Percentiles rank a stretch among this genome's conserved stretches.
These are phyloP conservation scores for Todiramphus saurophagus DNA, from an alignment of 2,113 vertebrate genomes.

Conservation along the genomic window DNA sequence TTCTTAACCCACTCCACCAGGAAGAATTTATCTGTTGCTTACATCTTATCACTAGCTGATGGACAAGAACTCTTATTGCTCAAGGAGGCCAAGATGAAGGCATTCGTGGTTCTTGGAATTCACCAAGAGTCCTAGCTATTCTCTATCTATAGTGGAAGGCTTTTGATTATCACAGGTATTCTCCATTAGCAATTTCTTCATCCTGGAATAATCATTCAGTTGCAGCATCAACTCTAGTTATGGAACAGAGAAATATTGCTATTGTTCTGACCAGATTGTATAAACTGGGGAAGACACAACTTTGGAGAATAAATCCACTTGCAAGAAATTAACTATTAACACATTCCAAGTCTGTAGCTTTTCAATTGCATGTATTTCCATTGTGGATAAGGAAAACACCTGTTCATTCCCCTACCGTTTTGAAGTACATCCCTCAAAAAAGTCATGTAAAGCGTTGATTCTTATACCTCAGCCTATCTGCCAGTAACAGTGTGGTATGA, in stretches of 20 bases:
- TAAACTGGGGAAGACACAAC: not conserved
- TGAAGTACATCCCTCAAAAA: not conserved
- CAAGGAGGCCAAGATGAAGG: not conserved
- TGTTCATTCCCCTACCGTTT: not conserved
- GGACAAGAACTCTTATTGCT: not conserved
- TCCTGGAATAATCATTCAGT: not conserved
- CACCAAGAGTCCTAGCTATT: not conserved
- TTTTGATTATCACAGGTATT: not conserved
- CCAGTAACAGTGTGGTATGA: fast-evolving
- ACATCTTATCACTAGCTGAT: not conserved
- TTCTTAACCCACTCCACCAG: not conserved
- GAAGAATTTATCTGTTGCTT: not conserved
- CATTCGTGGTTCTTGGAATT: not conserved
- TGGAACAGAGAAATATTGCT: fast-evolving
- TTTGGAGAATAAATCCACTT: not conserved
- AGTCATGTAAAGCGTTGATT: not conserved
- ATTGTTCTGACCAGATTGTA: not conserved
- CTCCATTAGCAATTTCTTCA: not conserved
- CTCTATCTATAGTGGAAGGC: not conserved
- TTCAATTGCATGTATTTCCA: not conserved
- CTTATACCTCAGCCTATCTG: not conserved
- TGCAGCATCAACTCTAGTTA: not conserved
- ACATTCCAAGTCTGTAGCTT: not conserved
- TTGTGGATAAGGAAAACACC: not conserved
- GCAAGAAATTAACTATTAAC: not conserved